Percentiles rank a stretch among this genome's conserved stretches.
Conservation (phyloP, 2,888 invertebrate species). For the Orthosia gothica region DNA sequence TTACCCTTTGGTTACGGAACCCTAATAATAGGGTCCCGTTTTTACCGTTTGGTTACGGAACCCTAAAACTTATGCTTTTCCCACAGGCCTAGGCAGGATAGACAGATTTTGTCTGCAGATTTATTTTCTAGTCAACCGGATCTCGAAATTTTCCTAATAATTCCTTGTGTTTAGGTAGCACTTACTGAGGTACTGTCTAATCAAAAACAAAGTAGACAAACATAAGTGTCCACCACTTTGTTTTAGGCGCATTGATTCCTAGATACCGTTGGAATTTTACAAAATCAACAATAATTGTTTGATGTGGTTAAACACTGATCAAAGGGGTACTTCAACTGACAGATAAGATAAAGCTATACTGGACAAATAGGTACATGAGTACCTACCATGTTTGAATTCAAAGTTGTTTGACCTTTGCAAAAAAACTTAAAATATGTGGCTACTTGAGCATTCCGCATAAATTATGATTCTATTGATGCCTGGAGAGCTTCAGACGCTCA, state of each 20-base stretch:
- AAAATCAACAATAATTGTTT: slow-evolving; percentile 37
- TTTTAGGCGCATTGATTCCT: slow-evolving; percentile 19
- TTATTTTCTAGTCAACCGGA: no score
- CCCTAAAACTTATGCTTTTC: no score
- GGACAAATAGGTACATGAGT: slow-evolving; percentile 24
- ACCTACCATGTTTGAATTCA: background rate
- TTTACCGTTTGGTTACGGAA: no score
- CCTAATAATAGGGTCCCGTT: no score
- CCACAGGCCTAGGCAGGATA: no score
- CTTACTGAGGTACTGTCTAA: background rate
- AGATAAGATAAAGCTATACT: slow-evolving; percentile 13
- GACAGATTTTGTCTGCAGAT: no score
- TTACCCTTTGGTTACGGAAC: no score
- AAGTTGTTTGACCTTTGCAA: slow-evolving; percentile 51
- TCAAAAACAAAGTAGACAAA: background rate
- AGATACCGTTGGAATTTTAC: slow-evolving; percentile 19
- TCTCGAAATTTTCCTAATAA: background rate
- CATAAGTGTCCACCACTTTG: background rate
- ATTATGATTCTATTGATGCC: slow-evolving; percentile 18
- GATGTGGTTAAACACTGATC: slow-evolving; percentile 18
- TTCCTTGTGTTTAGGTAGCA: background rate
- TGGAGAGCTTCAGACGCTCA: background rate
- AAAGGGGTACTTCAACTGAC: slow-evolving; percentile 8
- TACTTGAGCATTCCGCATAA: slow-evolving; percentile 5
- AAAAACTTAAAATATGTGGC: slow-evolving; percentile 20